Percentiles rank a stretch among this genome's conserved stretches.
Evolutionary conservation across 2,113 vertebrate genomes (phyloP).

Genomic region (Bagarius yarrelli): DNA sequence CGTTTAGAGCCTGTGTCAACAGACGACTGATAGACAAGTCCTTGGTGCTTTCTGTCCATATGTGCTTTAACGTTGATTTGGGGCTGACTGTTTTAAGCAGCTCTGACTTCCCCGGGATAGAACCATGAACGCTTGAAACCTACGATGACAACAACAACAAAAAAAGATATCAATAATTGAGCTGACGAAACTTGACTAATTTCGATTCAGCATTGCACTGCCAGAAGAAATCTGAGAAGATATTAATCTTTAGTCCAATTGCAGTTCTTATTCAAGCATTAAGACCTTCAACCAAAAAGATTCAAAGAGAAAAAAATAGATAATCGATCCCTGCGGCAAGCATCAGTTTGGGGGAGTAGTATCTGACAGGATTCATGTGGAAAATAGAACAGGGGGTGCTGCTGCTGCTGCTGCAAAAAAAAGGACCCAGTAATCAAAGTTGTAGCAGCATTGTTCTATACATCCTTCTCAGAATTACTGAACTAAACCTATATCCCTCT

Average conservation of each 20-base stretch:
- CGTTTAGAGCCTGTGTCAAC: conserved; percentile 94
- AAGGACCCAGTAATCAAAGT: conserved; percentile 55
- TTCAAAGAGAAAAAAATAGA: conserved; percentile 41
- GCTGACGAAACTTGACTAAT: not conserved
- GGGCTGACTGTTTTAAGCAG: conserved; percentile 88
- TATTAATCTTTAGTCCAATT: conserved; percentile 52
- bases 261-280: conserved; percentile 39
- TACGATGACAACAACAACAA: conserved; percentile 59
- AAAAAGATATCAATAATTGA: conserved; percentile 43
- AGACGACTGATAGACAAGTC: conserved; percentile 97
- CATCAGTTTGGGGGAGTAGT: conserved; percentile 55
- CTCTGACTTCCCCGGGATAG: conserved; percentile 83
- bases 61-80: conserved; percentile 92
- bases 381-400: conserved; percentile 47
- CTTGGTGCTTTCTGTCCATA: conserved; percentile 98
- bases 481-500: conserved; percentile 2
- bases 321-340: conserved; percentile 52
- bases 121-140: conserved; percentile 86
- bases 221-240: conserved; percentile 42
- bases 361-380: conserved; percentile 48
- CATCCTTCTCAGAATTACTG: not conserved
- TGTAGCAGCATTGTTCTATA: conserved; percentile 35
- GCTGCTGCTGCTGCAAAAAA: conserved; percentile 34
- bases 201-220: conserved; percentile 14
- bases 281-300: conserved; percentile 49